Conservation (phyloP, 2,113 vertebrate species). For the Cromileptes altivelis region DNA sequence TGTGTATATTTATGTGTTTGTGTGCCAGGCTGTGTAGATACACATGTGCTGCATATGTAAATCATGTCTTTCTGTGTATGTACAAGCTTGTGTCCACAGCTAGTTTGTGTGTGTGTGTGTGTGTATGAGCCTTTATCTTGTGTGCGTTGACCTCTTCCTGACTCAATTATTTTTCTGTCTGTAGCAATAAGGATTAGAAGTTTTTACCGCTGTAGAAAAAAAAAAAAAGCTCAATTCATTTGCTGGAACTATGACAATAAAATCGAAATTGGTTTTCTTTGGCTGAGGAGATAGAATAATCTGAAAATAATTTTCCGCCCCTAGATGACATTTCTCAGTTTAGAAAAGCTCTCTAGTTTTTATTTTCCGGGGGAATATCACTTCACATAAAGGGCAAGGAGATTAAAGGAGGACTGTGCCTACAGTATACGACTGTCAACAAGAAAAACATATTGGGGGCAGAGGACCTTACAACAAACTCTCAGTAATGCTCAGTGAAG, state of each 20-base stretch:
- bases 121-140: conserved; percentile 21
- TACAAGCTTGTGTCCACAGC: neutral
- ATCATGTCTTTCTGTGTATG: neutral
- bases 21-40: neutral
- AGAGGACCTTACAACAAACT: conserved; percentile 11
- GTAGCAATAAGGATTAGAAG: conserved; percentile 81
- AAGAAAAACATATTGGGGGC: conserved; percentile 20
- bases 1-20: neutral
- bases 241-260: conserved; percentile 77
- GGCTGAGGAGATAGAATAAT: conserved; percentile 61
- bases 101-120: conserved; percentile 1
- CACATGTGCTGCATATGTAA: neutral
- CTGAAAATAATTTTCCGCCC: conserved; percentile 58
- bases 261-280: conserved; percentile 77
- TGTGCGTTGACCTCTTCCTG: conserved; percentile 51
- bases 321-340: conserved; percentile 55
- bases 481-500: conserved; percentile 4
- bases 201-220: conserved; percentile 58
- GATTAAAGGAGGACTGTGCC: conserved; percentile 48
- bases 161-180: conserved; percentile 78
- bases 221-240: conserved; percentile 71
- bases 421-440: conserved; percentile 36
- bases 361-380: conserved; percentile 64
- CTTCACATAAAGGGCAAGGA: conserved; percentile 43
- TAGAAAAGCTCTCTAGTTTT: conserved; percentile 56